Evolutionary conservation across 2,113 vertebrate genomes (phyloP).

Genomic region (Tricholaema leucomelas): DNA sequence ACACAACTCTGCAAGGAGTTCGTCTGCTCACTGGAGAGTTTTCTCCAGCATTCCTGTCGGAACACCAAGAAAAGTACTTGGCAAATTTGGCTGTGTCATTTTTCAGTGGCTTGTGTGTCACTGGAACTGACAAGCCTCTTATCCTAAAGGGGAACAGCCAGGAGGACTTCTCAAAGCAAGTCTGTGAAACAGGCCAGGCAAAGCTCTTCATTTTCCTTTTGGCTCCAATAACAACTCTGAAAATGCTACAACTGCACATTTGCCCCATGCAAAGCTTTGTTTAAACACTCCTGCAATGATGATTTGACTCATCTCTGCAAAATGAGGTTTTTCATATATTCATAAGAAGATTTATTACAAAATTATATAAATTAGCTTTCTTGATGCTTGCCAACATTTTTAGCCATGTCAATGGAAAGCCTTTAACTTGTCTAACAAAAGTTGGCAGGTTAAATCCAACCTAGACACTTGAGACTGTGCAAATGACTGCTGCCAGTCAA

Average conservation of each 20-base stretch:
- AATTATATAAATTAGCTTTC: background rate
- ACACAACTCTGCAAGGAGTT: background rate
- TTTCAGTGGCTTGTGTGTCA: background rate
- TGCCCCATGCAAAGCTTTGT: background rate
- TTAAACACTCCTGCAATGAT: background rate
- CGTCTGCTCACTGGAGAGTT: rapidly evolving
- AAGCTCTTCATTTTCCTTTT: background rate
- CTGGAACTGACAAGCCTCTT: background rate
- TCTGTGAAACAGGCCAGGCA: background rate
- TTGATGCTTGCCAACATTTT: background rate
- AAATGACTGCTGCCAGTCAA: conserved; percentile 15
- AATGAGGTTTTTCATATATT: background rate
- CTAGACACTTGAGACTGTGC: background rate
- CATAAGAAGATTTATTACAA: background rate
- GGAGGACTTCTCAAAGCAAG: background rate
- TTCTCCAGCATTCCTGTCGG: background rate
- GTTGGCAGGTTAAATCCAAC: background rate
- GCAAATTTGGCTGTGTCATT: background rate
- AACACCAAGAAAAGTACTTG: background rate
- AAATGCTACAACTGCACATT: rapidly evolving
- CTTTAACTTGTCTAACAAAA: background rate
- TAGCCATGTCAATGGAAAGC: background rate
- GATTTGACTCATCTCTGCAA: background rate
- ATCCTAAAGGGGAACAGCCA: background rate
- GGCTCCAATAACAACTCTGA: background rate